These are phyloP conservation scores for Trichacis sp. DNA, from an alignment of 2,888 invertebrate species.

Conservation along the genomic window DNA sequence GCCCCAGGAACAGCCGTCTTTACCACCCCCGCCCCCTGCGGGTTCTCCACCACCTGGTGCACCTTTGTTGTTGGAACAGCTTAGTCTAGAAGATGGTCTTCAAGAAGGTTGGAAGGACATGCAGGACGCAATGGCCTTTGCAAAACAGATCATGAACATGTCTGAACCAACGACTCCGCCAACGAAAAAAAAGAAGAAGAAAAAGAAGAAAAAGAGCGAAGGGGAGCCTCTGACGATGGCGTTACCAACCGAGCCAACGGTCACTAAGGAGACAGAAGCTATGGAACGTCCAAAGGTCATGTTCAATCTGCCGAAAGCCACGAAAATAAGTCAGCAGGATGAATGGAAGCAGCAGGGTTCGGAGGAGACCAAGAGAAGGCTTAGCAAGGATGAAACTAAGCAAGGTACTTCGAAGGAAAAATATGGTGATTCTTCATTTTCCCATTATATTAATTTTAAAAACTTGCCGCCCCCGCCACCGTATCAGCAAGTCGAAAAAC, in stretches of 20 bases:
- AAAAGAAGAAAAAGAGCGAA: slow-evolving; percentile 15
- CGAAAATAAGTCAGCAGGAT: slow-evolving; percentile 46
- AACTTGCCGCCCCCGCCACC: too few species aligned
- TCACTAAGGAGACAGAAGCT: not conserved
- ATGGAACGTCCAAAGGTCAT: slow-evolving; percentile 50
- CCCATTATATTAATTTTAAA: not conserved
- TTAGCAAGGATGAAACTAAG: not conserved
- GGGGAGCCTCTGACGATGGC: not conserved
- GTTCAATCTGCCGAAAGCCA: slow-evolving; percentile 55
- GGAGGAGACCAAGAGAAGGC: slow-evolving; percentile 16
- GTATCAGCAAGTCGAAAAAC: too few species aligned
- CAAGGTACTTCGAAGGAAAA: slow-evolving; percentile 4
- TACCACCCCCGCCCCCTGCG: slow-evolving; percentile 8
- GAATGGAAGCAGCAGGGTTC: slow-evolving; percentile 48
- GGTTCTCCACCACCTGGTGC: slow-evolving; percentile 14
- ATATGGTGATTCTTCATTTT: not conserved
- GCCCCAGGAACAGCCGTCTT: slow-evolving; percentile 17
- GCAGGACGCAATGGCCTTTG: slow-evolving; percentile 64
- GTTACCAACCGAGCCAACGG: slow-evolving; percentile 4
- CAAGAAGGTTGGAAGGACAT: slow-evolving; percentile 59
- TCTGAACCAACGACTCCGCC: slow-evolving; percentile 4
- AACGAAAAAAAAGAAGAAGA: slow-evolving; percentile 23
- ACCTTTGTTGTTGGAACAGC: slow-evolving; percentile 17
- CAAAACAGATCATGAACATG: slow-evolving; percentile 60
- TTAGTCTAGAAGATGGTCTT: slow-evolving; percentile 50